A percentile compares a stretch with the other conserved stretches of the same genome.
Conservation (phyloP, 2,113 vertebrate species). For the Triplophysa rosa region DNA sequence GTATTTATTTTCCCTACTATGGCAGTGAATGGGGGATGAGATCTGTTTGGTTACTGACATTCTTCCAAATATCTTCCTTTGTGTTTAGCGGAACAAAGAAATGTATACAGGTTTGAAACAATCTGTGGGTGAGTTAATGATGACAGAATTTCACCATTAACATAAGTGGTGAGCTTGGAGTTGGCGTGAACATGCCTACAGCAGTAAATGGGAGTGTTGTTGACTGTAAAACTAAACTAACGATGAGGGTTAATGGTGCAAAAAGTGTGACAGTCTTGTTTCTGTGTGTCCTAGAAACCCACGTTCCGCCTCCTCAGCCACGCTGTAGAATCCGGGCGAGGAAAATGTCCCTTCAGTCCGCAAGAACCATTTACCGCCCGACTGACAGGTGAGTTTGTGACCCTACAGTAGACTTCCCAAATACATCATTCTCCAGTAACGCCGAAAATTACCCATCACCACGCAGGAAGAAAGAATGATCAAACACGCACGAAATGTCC, state of each 20-base stretch:
- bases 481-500: not conserved
- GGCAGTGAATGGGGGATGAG: too few relatives aligned
- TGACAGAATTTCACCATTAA: too few relatives aligned
- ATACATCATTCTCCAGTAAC: not conserved
- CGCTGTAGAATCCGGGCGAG: constrained; percentile 76
- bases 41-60: too few relatives aligned
- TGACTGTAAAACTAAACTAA: constrained; percentile 24
- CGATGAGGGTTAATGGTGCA: constrained; percentile 43
- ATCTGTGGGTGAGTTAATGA: too few relatives aligned
- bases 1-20: too few relatives aligned
- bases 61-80: too few relatives aligned
- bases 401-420: not conserved
- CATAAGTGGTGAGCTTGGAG: too few relatives aligned
- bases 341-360: constrained; percentile 85
- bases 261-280: constrained; percentile 40
- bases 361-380: constrained; percentile 75
- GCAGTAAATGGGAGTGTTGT: not conserved
- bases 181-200: not conserved
- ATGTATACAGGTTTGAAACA: too few relatives aligned
- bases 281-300: constrained; percentile 60
- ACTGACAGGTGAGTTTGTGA: constrained; percentile 72
- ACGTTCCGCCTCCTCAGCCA: constrained; percentile 64
- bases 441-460: not conserved
- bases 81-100: too few relatives aligned
- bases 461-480: not conserved